Percentiles rank a stretch among this genome's conserved stretches.
Evolutionary conservation across 2,797 vertebrate species (phyloP).

Genomic region (Dryobates pubescens): DNA sequence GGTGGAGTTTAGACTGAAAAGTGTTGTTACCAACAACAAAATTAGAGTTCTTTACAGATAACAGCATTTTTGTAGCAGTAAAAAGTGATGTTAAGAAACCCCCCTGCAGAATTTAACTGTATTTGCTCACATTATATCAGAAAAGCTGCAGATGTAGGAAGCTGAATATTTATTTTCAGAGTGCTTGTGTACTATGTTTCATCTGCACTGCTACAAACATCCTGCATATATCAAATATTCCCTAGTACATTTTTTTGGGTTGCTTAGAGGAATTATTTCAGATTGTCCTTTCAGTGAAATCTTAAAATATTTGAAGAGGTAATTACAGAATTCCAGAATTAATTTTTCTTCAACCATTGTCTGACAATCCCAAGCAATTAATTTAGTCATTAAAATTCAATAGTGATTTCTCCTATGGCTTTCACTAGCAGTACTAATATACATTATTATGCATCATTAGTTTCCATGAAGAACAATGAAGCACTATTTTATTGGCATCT

Average conservation of each 20-base stretch:
- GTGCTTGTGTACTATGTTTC: neutral
- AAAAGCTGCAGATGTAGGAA: neutral
- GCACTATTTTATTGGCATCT: constrained; percentile 70
- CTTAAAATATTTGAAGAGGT: constrained; percentile 69
- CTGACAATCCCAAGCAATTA: constrained; percentile 76
- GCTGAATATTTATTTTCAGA: neutral
- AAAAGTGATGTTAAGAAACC: neutral
- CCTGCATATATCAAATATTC: neutral
- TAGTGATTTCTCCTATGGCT: constrained; percentile 72
- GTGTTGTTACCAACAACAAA: neutral
- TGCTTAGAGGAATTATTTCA: constrained; percentile 52
- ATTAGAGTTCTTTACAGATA: neutral
- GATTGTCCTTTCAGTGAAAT: constrained; percentile 54
- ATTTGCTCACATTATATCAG: neutral
- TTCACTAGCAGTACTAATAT: constrained; percentile 71
- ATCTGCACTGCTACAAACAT: neutral
- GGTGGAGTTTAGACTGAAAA: neutral
- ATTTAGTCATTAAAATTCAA: constrained; percentile 79
- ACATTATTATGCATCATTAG: constrained; percentile 72
- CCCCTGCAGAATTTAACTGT: neutral
- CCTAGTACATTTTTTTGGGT: neutral
- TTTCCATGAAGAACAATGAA: constrained; percentile 76
- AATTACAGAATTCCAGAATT: constrained; percentile 77
- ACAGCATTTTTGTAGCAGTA: neutral
- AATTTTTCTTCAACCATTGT: constrained; percentile 77